phyloP scores from a whole-genome alignment of 2,888 invertebrate genomes.

The Toxonevra muliebris region DNA sequence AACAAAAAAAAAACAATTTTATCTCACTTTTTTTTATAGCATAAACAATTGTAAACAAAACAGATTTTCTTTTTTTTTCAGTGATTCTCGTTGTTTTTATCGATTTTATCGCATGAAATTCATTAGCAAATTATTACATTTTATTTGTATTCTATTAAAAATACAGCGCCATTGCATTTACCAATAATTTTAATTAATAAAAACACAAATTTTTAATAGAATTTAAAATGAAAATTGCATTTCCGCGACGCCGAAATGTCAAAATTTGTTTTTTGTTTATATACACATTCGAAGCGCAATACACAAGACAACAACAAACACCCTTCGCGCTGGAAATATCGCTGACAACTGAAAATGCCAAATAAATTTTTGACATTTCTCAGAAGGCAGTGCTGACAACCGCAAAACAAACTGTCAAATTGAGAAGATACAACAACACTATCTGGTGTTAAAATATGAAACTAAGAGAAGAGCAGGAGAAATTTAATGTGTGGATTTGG shows the following conservation, averaged over 20 bases:
- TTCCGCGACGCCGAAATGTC: slow-evolving; percentile 36
- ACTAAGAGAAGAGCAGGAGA: not conserved
- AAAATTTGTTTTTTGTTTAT: slow-evolving; percentile 31
- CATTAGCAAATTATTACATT: no score
- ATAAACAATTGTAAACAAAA: no score
- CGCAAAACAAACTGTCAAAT: slow-evolving; percentile 31
- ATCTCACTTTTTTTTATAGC: no score
- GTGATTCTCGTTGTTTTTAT: no score
- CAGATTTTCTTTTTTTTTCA: no score
- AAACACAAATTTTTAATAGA: not conserved
- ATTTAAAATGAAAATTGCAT: not conserved
- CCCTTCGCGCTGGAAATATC: slow-evolving; percentile 45
- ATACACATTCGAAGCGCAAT: no score
- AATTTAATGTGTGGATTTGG: not conserved
- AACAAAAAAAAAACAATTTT: no score
- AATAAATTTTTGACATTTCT: slow-evolving; percentile 43
- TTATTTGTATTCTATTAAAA: no score
- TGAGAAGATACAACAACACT: slow-evolving; percentile 21
- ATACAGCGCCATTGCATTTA: no score
- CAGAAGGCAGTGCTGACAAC: slow-evolving; percentile 27
- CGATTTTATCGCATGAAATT: no score
- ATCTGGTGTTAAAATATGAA: slow-evolving; percentile 15
- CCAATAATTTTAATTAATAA: not conserved
- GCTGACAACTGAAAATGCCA: slow-evolving; percentile 49
- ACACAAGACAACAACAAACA: slow-evolving; percentile 38